A percentile compares a stretch with the other conserved stretches of the same genome.
phyloP scores from a whole-genome alignment of 2,888 invertebrate species.

The Megaustenia siamemsis region DNA sequence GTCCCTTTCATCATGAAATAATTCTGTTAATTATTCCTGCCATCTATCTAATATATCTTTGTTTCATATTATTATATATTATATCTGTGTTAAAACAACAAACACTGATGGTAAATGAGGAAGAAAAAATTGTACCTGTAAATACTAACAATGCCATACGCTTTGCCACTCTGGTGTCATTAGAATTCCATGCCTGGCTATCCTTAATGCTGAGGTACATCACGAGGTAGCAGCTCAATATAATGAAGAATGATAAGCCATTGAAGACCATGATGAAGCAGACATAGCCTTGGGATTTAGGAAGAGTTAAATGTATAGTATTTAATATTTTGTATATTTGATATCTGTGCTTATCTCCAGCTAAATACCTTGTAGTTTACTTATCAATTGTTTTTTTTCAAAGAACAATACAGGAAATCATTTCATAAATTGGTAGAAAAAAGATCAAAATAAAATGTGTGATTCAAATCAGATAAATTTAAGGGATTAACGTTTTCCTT shows the following conservation, averaged over 20 bases:
- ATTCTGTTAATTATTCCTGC: too few relatives aligned
- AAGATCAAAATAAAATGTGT: too few relatives aligned
- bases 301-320: background rate
- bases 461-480: too few relatives aligned
- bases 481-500: too few relatives aligned
- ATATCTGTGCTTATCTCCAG: too few relatives aligned
- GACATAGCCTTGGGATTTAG: constrained; percentile 72
- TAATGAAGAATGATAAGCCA: constrained; percentile 90
- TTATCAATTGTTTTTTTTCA: too few relatives aligned
- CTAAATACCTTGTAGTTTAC: background rate
- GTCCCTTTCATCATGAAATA: too few relatives aligned
- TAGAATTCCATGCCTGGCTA: constrained; percentile 96
- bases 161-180: constrained; percentile 96
- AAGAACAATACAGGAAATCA: too few relatives aligned
- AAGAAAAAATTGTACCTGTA: constrained; percentile 82
- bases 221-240: constrained; percentile 96
- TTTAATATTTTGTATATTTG: too few relatives aligned
- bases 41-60: too few relatives aligned
- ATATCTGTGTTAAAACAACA: background rate
- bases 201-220: constrained; percentile 99
- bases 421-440: too few relatives aligned
- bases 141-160: constrained; percentile 97
- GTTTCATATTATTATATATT: too few relatives aligned
- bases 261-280: constrained; percentile 78
- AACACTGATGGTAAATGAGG: background rate